Evolutionary conservation across 92 coral and sea anemone genomes (phyloP).

Genomic region (Actinernus sp.): DNA sequence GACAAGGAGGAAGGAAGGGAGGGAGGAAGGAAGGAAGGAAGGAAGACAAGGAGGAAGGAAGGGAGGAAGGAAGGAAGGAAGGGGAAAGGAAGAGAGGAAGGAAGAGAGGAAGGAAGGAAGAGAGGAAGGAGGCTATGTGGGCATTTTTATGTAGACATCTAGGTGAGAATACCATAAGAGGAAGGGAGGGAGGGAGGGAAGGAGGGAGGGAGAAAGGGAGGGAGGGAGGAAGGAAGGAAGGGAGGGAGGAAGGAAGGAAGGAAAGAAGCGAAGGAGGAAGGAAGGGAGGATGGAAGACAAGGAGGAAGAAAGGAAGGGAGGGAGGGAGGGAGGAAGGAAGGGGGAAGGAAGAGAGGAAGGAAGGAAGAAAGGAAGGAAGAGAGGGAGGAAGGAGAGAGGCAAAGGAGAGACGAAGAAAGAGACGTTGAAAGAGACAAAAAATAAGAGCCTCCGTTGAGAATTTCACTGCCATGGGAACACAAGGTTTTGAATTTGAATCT

Average conservation of each 20-base stretch:
- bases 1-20: neutral
- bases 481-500: too few relatives aligned
- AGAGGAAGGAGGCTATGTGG: slow-evolving; percentile 70
- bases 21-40: neutral
- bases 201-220: neutral
- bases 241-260: neutral
- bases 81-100: neutral
- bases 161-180: slow-evolving; percentile 39
- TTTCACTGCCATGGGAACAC: too few relatives aligned
- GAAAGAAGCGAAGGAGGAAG: neutral
- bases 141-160: slow-evolving; percentile 74
- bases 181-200: too few relatives aligned
- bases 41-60: neutral
- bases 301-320: neutral
- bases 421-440: too few relatives aligned
- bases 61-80: neutral
- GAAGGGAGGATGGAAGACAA: neutral
- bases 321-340: neutral
- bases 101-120: neutral
- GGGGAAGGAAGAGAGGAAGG: neutral
- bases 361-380: slow-evolving; percentile 76
- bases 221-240: neutral
- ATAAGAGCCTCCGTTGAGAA: too few relatives aligned
- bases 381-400: neutral
- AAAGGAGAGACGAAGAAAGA: too few relatives aligned